A percentile compares a stretch with the other conserved stretches of the same genome.
Evolutionary conservation across 2,797 vertebrate species (phyloP).

Genomic region (Macropus fuliginosus): DNA sequence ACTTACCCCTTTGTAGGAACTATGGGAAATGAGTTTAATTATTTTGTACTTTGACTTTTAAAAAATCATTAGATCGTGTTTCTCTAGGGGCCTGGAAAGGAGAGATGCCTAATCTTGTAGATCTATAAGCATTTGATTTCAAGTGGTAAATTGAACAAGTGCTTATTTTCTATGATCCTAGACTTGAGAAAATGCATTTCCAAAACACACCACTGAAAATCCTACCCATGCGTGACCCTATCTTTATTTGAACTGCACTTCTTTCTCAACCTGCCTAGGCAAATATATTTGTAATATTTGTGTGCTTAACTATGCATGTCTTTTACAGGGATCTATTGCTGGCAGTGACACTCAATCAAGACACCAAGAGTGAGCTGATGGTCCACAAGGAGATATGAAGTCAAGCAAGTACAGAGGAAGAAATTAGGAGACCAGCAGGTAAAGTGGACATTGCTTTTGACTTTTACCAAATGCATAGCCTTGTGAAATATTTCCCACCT

Average conservation of each 20-base stretch:
- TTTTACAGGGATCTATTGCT: slow-evolving; percentile 86
- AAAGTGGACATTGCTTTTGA: slow-evolving; percentile 78
- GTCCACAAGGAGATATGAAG: slow-evolving; percentile 76
- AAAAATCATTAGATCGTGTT: slow-evolving; percentile 64
- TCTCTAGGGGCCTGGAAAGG: slow-evolving; percentile 77
- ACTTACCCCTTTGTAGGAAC: slow-evolving; percentile 47
- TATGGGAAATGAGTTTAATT: slow-evolving; percentile 67
- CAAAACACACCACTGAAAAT: slow-evolving; percentile 81
- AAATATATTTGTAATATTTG: slow-evolving; percentile 85
- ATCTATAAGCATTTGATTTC: slow-evolving; percentile 79
- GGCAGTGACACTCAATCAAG: slow-evolving; percentile 81
- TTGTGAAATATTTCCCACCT: slow-evolving; percentile 59
- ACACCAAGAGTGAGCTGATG: slow-evolving; percentile 78
- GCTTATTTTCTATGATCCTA: slow-evolving; percentile 80
- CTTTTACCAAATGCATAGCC: slow-evolving; percentile 66
- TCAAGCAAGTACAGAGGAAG: slow-evolving; percentile 79
- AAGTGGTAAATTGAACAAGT: slow-evolving; percentile 77
- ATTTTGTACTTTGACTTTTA: slow-evolving; percentile 68
- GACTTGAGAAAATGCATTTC: slow-evolving; percentile 80
- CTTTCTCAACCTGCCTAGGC: slow-evolving; percentile 79
- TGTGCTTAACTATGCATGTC: slow-evolving; percentile 87
- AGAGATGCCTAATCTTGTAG: slow-evolving; percentile 69
- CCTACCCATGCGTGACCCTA: slow-evolving; percentile 81
- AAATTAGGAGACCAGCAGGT: slow-evolving; percentile 83
- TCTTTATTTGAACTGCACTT: slow-evolving; percentile 74